Conservation (phyloP, 2,113 vertebrate species). For the Neogale vison region DNA sequence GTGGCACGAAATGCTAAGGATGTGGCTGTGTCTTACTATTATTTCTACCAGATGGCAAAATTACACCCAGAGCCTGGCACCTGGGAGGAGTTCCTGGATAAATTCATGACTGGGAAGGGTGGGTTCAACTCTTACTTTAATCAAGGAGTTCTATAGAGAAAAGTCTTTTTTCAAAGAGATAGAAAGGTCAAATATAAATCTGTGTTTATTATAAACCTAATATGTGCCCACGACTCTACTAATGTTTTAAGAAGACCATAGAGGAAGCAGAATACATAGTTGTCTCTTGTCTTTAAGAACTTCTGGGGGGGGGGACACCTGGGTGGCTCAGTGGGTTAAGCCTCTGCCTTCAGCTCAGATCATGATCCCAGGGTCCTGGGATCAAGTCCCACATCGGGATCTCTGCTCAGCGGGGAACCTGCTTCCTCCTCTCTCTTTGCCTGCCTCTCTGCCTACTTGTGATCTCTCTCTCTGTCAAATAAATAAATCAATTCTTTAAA, state of each 20-base stretch:
- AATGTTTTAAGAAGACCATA: background rate
- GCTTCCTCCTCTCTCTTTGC: no score
- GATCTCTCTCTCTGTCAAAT: no score
- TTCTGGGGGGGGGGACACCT: background rate
- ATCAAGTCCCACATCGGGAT: no score
- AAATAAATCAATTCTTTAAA: no score
- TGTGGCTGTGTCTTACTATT: constrained; percentile 86
- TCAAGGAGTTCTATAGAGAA: background rate
- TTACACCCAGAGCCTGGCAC: constrained; percentile 84
- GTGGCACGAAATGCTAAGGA: constrained; percentile 88
- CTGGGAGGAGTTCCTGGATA: constrained; percentile 83
- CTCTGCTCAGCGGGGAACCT: no score
- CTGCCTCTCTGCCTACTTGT: no score
- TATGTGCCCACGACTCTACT: background rate
- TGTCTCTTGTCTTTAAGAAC: background rate
- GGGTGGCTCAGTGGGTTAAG: no score
- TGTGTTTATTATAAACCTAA: background rate
- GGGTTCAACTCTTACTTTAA: background rate
- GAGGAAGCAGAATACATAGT: background rate
- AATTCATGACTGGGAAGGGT: constrained; percentile 85
- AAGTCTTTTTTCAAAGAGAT: background rate
- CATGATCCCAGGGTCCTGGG: no score
- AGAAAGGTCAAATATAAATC: background rate
- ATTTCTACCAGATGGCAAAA: constrained; percentile 87
- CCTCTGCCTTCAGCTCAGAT: no score